Evolutionary conservation across 2,797 vertebrate species (phyloP).

Genomic region (Molothrus aeneus): DNA sequence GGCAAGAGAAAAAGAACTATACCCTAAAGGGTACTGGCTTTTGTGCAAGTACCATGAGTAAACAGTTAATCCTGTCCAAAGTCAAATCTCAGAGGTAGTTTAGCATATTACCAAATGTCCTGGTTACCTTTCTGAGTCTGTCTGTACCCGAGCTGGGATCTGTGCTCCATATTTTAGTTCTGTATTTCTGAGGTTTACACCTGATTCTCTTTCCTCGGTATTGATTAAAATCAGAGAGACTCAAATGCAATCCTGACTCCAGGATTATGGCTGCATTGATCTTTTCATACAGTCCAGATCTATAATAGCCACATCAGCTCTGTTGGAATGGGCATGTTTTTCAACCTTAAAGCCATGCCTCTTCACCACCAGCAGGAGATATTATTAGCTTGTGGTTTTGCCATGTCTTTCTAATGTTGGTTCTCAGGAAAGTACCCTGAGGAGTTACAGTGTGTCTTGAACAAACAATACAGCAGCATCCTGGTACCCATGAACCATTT

Average conservation of each 20-base stretch:
- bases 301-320: neutral
- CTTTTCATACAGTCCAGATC: neutral
- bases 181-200: neutral
- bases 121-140: neutral
- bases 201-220: neutral
- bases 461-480: slow-evolving; percentile 25
- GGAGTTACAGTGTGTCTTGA: neutral
- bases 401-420: neutral
- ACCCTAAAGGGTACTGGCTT: neutral
- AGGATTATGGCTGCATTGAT: neutral
- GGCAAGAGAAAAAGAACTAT: neutral
- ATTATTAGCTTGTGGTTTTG: neutral
- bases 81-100: neutral
- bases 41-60: neutral
- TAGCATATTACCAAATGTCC: neutral
- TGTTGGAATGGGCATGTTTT: neutral
- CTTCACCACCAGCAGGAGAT: neutral
- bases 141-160: neutral
- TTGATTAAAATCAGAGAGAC: neutral
- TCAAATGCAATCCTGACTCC: neutral
- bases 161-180: neutral
- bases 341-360: neutral
- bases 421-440: neutral
- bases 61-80: neutral
- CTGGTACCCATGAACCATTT: neutral